phyloP scores from a whole-genome alignment of 2,113 vertebrate species.

The Mastomys coucha region DNA sequence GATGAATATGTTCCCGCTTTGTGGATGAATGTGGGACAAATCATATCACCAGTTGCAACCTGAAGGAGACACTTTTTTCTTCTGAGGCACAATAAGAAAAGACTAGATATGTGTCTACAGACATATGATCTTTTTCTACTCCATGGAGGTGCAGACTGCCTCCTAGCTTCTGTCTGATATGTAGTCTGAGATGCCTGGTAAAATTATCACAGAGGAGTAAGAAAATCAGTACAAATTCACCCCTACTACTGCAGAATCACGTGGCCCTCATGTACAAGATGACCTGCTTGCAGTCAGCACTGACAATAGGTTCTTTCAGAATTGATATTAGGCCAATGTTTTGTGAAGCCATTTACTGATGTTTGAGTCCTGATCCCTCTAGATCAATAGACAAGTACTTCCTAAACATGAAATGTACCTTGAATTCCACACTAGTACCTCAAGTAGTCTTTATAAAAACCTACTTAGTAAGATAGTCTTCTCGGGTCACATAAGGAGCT shows the following conservation, averaged over 20 bases:
- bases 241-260: not conserved
- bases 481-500: not conserved
- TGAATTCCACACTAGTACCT: not conserved
- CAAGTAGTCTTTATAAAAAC: not conserved
- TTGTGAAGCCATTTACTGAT: not conserved
- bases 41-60: not conserved
- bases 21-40: not conserved
- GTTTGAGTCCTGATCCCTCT: not conserved
- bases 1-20: not conserved
- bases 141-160: too few species aligned
- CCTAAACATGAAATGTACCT: not conserved
- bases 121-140: not conserved
- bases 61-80: not conserved
- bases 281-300: constrained; percentile 5
- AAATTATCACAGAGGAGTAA: not conserved
- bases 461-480: not conserved
- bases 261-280: not conserved
- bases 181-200: not conserved
- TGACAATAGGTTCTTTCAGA: not conserved
- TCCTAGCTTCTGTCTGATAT: not conserved
- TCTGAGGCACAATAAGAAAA: not conserved
- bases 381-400: not conserved
- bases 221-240: not conserved
- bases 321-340: not conserved
- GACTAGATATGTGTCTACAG: not conserved